Evolutionary conservation across 1,140 invertebrate genomes (phyloP), one percentile per base, ranked within the genome.

Genomic region (Trichonephila clavipes): DNA sequence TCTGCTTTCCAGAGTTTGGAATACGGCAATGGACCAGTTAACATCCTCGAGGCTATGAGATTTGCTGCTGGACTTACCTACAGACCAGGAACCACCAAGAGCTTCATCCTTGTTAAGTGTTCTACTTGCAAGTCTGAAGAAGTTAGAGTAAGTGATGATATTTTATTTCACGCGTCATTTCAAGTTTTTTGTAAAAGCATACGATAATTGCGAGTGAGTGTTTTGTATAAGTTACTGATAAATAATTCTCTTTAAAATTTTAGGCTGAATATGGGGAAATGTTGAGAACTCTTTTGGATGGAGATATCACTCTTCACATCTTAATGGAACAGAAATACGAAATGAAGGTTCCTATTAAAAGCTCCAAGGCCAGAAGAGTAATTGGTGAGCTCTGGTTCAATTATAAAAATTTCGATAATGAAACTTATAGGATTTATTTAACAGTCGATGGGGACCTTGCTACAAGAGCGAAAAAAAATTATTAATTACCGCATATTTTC

Each of bases 21-120:
- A 61, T 86, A 85, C 96, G 96, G 96, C n/a, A 96, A 96, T 95
- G 97, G 97, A 62, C 97, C 96, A 95, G 96, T 96, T 51, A 98
- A 98, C 95, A 97, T 97, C 92, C 97, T 98, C 95, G 96, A 96
- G 28, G 98, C 98, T 5, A 96, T 99, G 16, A 96, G 96, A 12
- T 97, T 97, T 95, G 97, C 98, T 64, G 97, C 97, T 4, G 96
- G 97, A 82, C 96, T 99, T 24, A 97, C 97, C 85, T 98, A 98
- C 96, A 96, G 98, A n/a, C 96, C 98, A 1, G 98, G 97, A 28
- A 98, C 97, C 4, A 97, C 98, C 0, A 98, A 98, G 95, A 98
- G 97, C 2, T 97, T 99, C 90, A 96, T 99, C 82, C 96, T 99
- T 10, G 95, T 99, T 94, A 97, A 98, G 1, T 99, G 98, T 95